Base-by-base conservation (phyloP, 2,113 vertebrate species). In the Zapornia atra region DNA sequence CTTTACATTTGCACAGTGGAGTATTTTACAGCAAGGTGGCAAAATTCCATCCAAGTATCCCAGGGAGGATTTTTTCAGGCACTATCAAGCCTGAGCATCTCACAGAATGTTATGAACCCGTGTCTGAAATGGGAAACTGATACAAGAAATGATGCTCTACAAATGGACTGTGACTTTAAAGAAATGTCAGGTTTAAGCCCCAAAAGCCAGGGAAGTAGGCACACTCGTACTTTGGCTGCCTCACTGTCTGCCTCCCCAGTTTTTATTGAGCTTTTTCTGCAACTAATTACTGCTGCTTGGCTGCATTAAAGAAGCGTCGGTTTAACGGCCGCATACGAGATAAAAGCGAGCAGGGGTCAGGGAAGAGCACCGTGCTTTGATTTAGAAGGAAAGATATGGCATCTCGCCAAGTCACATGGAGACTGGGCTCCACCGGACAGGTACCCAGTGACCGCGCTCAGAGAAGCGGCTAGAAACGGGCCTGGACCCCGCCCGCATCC, bases 401-500 rank as follows among this genome's bases (percentile, higher is more conserved):
- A 1, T 2, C 5, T 4, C 14, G 83, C 92, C 83, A 86, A 78
- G 71, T 36, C 81, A 92, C 71, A 11, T 38, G 69, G 84, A 34
- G 40, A 24, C 0, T 28, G 63, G 0, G 21, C 69, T 19, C 11
- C 11, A 2, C 16, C 6, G 2, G 48, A 26, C 65, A 53, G 82
- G 82, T 38, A 69, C 38, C 40, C 78, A 5, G 70, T 84, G 85
- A 60, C 61, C 86, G 4, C 31, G 0, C 15, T 15, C 22, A 11
- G 1, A 29, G 96, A 94, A 97, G 38, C 26, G 16, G 5, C 93
- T 19, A 15, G 96, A 95, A 94, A 54, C 13, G 42, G 42, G 71
- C 15, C 60, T 9, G 61, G 56, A 38, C 9, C 1, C 50, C 40
- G 5, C 0, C 2, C 1, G 16, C 3, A 5, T 0, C 11, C 24